Evolutionary conservation across 2,888 invertebrate genomes (phyloP).

Genomic region (Andrena bucephala): DNA sequence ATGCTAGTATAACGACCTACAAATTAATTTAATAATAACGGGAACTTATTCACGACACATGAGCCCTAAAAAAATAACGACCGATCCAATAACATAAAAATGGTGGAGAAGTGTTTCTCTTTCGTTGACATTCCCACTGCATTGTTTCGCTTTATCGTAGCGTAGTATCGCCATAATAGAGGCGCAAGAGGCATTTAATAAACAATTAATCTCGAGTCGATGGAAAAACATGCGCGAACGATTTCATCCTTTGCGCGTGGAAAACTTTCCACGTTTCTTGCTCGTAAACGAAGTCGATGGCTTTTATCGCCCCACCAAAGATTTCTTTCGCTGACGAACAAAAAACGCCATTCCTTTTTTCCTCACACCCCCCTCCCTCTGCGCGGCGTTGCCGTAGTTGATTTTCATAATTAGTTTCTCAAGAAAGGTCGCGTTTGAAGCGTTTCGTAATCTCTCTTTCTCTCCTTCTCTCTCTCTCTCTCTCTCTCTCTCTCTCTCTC

Average conservation of each 20-base stretch:
- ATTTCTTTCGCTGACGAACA: constrained; percentile 25
- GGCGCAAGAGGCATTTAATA: constrained; percentile 14
- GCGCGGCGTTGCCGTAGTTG: not conserved
- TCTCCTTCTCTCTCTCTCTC: not conserved
- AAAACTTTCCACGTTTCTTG: constrained; percentile 54
- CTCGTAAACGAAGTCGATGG: constrained; percentile 29
- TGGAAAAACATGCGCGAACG: constrained; percentile 36
- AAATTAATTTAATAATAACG: too few species aligned
- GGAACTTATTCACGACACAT: too few species aligned
- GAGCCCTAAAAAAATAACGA: too few species aligned
- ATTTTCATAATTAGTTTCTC: constrained; percentile 33
- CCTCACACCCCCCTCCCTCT: too few species aligned
- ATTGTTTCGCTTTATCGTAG: not conserved
- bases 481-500: not conserved
- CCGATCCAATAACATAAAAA: not conserved
- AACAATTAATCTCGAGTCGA: constrained; percentile 35
- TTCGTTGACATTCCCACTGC: not conserved
- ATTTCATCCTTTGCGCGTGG: constrained; percentile 25
- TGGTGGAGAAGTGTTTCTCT: not conserved
- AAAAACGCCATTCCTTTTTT: constrained; percentile 21
- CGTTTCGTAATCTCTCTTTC: not conserved
- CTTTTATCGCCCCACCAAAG: constrained; percentile 49
- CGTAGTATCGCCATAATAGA: not conserved
- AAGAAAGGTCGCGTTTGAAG: constrained; percentile 13
- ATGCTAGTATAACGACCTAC: too few species aligned